Percentiles rank a stretch among this genome's conserved stretches.
Evolutionary conservation across 1,140 invertebrate species (phyloP).

Genomic region (Aphis gossypii): DNA sequence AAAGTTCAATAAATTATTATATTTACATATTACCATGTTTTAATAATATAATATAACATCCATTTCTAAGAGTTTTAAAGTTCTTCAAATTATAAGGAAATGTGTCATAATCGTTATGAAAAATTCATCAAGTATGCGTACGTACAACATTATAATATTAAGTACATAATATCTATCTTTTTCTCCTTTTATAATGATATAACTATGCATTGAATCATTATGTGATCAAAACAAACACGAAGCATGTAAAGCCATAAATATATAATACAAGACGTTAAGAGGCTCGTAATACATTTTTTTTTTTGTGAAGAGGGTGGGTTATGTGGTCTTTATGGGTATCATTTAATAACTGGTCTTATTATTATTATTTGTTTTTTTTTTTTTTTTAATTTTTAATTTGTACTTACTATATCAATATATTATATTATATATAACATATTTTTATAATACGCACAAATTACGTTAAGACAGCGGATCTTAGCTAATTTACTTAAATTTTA

Average conservation of each 20-base stretch:
- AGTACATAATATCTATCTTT: neutral
- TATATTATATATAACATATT: no score
- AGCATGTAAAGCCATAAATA: neutral
- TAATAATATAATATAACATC: constrained; percentile 11
- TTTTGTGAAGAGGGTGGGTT: neutral
- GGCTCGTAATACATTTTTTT: neutral
- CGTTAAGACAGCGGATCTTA: no score
- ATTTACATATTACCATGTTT: neutral
- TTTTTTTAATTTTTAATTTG: no score
- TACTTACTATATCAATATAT: no score
- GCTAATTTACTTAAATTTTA: neutral
- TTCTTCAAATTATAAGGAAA: neutral
- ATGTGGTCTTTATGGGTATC: neutral
- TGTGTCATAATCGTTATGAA: neutral
- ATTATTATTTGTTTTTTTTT: no score
- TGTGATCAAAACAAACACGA: neutral
- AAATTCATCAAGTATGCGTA: neutral
- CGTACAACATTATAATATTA: neutral
- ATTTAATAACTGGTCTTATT: neutral
- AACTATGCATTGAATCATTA: neutral
- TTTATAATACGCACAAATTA: no score
- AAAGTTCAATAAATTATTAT: constrained; percentile 5
- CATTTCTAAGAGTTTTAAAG: neutral
- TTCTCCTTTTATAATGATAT: neutral
- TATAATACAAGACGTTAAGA: neutral